Percentiles rank a stretch among this genome's conserved stretches.
These are phyloP conservation scores for Tortricodes alternella DNA, from an alignment of 2,888 invertebrate genomes.

Conservation along the genomic window DNA sequence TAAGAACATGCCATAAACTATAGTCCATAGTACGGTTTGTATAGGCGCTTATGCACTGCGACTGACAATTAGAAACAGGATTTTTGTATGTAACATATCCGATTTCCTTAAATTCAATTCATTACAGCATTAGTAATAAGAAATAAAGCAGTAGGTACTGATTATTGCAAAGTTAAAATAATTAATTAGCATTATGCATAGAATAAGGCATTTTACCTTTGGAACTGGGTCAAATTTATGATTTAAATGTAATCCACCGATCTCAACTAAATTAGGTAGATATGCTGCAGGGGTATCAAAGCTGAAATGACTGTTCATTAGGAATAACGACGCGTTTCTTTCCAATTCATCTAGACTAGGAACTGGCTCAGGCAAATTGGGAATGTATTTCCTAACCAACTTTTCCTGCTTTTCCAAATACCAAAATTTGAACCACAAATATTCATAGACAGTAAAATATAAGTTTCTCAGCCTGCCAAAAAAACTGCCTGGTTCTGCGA, in stretches of 20 bases:
- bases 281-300: constrained; percentile 71
- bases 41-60: too few species aligned
- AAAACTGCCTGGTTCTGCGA: constrained; percentile 78
- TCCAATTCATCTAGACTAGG: constrained; percentile 68
- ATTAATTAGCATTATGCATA: too few species aligned
- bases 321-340: constrained; percentile 63
- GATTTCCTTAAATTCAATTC: too few species aligned
- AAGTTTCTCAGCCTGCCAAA: constrained; percentile 75
- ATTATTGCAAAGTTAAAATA: too few species aligned
- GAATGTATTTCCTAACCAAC: constrained; percentile 61
- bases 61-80: too few species aligned
- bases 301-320: constrained; percentile 78
- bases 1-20: too few species aligned
- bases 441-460: constrained; percentile 66
- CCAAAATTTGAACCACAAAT: constrained; percentile 65
- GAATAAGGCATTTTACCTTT: constrained; percentile 50
- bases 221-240: constrained; percentile 57
- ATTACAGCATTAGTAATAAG: too few species aligned
- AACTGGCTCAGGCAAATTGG: constrained; percentile 56
- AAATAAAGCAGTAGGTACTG: too few species aligned
- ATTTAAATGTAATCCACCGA: constrained; percentile 81
- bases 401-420: constrained; percentile 63
- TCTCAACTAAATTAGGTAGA: constrained; percentile 80
- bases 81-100: too few species aligned
- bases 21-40: too few species aligned